Evolutionary conservation across 2,888 invertebrate genomes (phyloP).

Genomic region (Ypsolopha scabrella): DNA sequence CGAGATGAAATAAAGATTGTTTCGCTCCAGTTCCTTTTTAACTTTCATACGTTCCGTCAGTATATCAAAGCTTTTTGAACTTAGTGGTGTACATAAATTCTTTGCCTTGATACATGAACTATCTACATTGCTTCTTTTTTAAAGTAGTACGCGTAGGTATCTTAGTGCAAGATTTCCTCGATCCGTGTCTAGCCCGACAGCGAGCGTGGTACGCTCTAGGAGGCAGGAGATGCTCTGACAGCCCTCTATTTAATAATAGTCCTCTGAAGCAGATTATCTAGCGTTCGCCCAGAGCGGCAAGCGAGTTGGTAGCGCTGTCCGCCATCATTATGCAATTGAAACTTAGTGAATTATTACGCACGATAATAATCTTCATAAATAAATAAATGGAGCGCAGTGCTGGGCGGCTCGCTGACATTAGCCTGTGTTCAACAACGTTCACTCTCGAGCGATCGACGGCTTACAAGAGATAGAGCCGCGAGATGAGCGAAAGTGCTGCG

Average conservation of each 20-base stretch:
- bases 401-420: constrained; percentile 26
- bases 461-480: background rate
- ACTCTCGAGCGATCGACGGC: background rate
- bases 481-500: constrained; percentile 1
- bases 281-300: constrained; percentile 49
- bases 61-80: too few species aligned
- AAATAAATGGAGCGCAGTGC: constrained; percentile 46
- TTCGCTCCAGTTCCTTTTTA: too few species aligned
- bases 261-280: constrained; percentile 53
- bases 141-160: too few species aligned
- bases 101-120: too few species aligned
- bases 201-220: constrained; percentile 12
- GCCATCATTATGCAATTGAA: constrained; percentile 69
- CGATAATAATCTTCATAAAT: constrained; percentile 66
- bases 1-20: background rate
- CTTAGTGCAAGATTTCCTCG: background rate
- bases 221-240: constrained; percentile 43
- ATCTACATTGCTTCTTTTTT: too few species aligned
- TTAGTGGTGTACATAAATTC: too few species aligned
- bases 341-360: constrained; percentile 69
- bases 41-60: too few species aligned
- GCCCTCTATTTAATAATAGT: constrained; percentile 62
- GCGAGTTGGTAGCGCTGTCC: constrained; percentile 51
- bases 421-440: constrained; percentile 18
- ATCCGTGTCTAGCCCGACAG: background rate